Percentiles rank a stretch among this genome's conserved stretches.
Conservation (phyloP, 2,797 vertebrate species). For the Scyliorhinus canicula region DNA sequence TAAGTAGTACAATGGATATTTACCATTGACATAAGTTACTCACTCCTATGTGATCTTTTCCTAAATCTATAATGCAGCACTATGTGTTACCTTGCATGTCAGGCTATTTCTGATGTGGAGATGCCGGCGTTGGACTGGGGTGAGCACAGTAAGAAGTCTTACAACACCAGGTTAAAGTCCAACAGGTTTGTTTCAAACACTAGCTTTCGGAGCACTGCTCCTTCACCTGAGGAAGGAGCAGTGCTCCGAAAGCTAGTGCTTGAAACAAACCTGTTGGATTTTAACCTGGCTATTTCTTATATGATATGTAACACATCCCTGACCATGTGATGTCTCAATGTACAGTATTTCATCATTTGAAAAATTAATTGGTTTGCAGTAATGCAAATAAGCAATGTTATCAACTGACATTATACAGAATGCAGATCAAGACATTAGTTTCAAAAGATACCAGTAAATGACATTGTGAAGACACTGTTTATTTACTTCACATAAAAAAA, state of each 20-base stretch:
- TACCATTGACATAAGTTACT: no score
- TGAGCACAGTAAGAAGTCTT: no score
- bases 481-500: slow-evolving; percentile 5
- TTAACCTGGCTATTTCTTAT: no score
- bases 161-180: no score
- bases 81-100: background rate
- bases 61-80: background rate
- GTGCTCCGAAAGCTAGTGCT: no score
- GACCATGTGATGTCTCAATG: background rate
- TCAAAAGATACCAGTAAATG: background rate
- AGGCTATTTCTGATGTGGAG: no score
- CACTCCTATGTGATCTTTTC: background rate
- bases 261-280: no score
- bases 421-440: background rate
- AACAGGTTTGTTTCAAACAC: no score
- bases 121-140: no score
- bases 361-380: slow-evolving; percentile 8
- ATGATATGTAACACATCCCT: background rate
- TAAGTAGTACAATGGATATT: background rate
- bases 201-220: no score
- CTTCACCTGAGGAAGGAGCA: no score
- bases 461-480: slow-evolving; percentile 1
- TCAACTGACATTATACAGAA: background rate
- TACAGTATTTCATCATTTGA: background rate
- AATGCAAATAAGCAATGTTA: background rate